Evolutionary conservation across 1,140 invertebrate genomes (phyloP).

Genomic region (Lucilia sericata): DNA sequence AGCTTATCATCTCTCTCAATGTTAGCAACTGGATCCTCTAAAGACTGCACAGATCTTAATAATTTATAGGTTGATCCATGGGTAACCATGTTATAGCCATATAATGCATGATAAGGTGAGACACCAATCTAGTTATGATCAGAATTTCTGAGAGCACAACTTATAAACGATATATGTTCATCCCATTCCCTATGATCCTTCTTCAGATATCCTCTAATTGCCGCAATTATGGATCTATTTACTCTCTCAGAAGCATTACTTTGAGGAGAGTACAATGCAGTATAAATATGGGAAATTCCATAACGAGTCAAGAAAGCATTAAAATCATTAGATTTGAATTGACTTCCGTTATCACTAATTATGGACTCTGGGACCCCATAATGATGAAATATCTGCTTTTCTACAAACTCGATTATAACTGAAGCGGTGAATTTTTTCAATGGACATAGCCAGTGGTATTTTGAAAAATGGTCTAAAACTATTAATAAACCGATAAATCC

Average conservation of each 20-base stretch:
- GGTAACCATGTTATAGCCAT: constrained; percentile 47
- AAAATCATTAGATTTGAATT: no score
- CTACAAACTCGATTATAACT: not conserved
- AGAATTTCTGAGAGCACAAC: constrained; percentile 38
- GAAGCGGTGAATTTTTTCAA: constrained; percentile 29
- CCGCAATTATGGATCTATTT: constrained; percentile 10
- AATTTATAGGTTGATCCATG: constrained; percentile 2
- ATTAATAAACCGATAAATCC: no score
- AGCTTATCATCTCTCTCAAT: constrained; percentile 28
- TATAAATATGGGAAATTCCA: no score
- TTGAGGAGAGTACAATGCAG: not conserved
- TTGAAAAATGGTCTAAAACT: not conserved
- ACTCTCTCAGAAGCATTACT: constrained; percentile 25
- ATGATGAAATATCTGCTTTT: constrained; percentile 19
- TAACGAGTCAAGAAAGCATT: no score
- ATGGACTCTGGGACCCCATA: constrained; percentile 42
- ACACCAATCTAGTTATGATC: constrained; percentile 41
- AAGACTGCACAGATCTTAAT: not conserved
- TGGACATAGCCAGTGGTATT: constrained; percentile 37
- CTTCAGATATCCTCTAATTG: constrained; percentile 9
- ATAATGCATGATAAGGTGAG: constrained; percentile 46
- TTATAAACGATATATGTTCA: constrained; percentile 30
- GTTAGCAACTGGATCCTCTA: constrained; percentile 11
- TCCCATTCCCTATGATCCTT: constrained; percentile 49
- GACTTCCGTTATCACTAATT: constrained; percentile 19